phyloP scores from a whole-genome alignment of 2,888 invertebrate species.

The Dryomyza anilis region DNA sequence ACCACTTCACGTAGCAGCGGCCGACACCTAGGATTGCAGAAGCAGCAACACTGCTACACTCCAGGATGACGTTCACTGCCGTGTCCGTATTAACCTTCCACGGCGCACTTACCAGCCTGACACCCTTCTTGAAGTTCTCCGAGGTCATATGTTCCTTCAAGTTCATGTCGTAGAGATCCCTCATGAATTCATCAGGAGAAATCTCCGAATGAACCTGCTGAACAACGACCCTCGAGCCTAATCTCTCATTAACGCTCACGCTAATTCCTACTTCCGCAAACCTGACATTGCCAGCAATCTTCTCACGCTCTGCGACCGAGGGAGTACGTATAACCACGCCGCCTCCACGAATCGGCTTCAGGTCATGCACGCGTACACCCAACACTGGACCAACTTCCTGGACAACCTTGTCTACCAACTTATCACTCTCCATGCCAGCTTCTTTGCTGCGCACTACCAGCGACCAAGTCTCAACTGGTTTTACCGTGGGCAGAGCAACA shows the following conservation, averaged over 20 bases:
- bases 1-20: slow-evolving; percentile 23
- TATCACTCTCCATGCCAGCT: background rate
- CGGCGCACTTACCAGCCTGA: slow-evolving; percentile 22
- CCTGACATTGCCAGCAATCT: slow-evolving; percentile 23
- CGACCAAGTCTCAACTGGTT: background rate
- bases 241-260: background rate
- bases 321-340: slow-evolving; percentile 28
- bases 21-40: background rate
- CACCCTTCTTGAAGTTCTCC: slow-evolving; percentile 7
- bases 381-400: background rate
- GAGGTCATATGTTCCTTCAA: background rate
- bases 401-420: background rate
- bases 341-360: background rate
- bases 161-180: slow-evolving; percentile 12
- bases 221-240: slow-evolving; percentile 8
- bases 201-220: slow-evolving; percentile 23
- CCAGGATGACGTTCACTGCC: slow-evolving; percentile 15
- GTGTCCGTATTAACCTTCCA: slow-evolving; percentile 7
- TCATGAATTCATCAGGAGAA: slow-evolving; percentile 20
- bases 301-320: slow-evolving; percentile 20
- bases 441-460: background rate
- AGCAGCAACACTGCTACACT: background rate
- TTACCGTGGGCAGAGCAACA: too few relatives aligned
- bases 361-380: background rate
- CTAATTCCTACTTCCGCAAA: slow-evolving; percentile 24